phyloP scores from a whole-genome alignment of 2,888 invertebrate species.

The Agrenia bidenticulata region DNA sequence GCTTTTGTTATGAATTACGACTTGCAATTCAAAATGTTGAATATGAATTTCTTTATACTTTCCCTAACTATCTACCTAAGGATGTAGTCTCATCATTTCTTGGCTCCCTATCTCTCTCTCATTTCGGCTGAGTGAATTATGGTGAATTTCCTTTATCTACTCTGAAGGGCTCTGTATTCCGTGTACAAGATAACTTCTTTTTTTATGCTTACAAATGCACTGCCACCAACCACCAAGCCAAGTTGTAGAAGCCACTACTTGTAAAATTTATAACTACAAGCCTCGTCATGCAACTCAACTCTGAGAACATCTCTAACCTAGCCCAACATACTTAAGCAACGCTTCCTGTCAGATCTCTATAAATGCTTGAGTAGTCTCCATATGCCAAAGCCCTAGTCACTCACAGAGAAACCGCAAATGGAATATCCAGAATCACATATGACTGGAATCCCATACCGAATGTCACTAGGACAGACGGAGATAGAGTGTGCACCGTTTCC shows the following conservation, averaged over 20 bases:
- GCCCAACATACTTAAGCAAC: too few relatives aligned
- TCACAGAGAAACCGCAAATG: too few relatives aligned
- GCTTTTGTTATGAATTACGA: constrained; percentile 4
- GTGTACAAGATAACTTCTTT: background rate
- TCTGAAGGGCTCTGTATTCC: background rate
- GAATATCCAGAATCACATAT: too few relatives aligned
- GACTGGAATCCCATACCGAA: too few relatives aligned
- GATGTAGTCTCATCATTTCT: background rate
- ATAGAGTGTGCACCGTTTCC: constrained; percentile 3
- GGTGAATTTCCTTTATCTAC: constrained; percentile 16
- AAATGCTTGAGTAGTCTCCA: too few relatives aligned
- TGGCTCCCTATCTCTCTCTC: background rate
- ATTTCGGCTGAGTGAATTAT: constrained; percentile 18
- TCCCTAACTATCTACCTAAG: background rate
- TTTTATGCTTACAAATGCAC: constrained; percentile 3
- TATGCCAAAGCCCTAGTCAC: too few relatives aligned
- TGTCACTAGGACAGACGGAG: background rate
- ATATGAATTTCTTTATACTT: background rate
- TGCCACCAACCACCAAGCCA: too few relatives aligned
- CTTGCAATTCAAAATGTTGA: background rate
- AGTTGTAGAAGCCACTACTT: background rate
- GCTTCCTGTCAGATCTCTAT: too few relatives aligned
- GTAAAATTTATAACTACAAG: too few relatives aligned
- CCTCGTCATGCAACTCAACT: too few relatives aligned
- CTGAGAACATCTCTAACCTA: too few relatives aligned